Evolutionary conservation across 2,888 invertebrate genomes (phyloP).

Genomic region (Amblyjoppa proteus): DNA sequence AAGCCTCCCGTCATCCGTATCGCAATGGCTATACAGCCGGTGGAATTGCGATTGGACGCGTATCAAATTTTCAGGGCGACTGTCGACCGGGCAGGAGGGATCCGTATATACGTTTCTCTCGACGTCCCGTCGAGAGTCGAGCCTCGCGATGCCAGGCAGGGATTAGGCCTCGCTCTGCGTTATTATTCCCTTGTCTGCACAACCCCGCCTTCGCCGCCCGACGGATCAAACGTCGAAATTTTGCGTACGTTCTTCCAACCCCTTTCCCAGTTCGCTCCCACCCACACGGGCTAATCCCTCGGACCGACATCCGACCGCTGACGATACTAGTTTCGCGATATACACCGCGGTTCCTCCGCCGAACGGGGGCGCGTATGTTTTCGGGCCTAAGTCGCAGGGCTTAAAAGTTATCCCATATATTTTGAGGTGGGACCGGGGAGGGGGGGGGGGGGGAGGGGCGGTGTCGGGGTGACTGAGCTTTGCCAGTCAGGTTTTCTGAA

Average conservation of each 20-base stretch:
- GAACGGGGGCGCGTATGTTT: background rate
- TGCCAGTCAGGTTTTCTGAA: constrained; percentile 68
- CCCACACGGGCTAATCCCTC: constrained; percentile 47
- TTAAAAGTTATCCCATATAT: constrained; percentile 77
- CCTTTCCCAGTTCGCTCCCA: background rate
- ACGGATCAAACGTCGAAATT: constrained; percentile 69
- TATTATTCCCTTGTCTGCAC: constrained; percentile 63
- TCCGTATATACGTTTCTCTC: background rate
- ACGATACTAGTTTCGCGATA: background rate
- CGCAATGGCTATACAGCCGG: constrained; percentile 22
- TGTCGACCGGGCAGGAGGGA: background rate
- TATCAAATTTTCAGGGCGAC: constrained; percentile 48
- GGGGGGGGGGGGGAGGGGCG: too few species aligned
- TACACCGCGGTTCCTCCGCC: constrained; percentile 8
- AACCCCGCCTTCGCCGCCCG: constrained; percentile 29
- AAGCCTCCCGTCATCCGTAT: constrained; percentile 40
- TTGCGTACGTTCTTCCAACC: constrained; percentile 34
- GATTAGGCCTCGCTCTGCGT: constrained; percentile 55
- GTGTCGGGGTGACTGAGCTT: constrained; percentile 25
- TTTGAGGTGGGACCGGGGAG: constrained; percentile 61
- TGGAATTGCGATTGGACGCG: constrained; percentile 45
- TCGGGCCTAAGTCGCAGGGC: constrained; percentile 62
- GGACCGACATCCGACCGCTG: constrained; percentile 31
- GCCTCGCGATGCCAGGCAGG: constrained; percentile 53
- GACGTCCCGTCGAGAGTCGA: constrained; percentile 46